phyloP scores from a whole-genome alignment of 2,113 vertebrate genomes.

The Anhinga anhinga region DNA sequence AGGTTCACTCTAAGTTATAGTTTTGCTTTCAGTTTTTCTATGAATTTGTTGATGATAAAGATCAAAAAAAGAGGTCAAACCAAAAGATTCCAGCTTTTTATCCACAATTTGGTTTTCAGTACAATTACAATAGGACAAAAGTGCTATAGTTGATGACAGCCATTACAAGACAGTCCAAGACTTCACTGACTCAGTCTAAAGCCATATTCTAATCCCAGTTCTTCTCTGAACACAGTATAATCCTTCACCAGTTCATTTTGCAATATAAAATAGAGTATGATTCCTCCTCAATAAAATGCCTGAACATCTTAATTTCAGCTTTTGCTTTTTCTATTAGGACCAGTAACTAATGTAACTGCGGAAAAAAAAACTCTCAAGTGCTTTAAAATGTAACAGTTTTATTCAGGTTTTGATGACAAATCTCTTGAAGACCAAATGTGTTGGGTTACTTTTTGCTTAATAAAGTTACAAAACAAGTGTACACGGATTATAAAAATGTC shows the following conservation, averaged over 20 bases:
- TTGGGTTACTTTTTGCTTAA: neutral
- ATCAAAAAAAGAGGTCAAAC: neutral
- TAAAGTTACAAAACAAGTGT: neutral
- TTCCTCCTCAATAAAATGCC: neutral
- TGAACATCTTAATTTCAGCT: neutral
- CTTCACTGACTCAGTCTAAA: neutral
- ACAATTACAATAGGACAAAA: neutral
- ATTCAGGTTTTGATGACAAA: neutral
- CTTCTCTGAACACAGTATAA: neutral
- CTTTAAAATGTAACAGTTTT: neutral
- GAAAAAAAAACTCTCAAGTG: neutral
- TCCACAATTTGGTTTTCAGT: neutral
- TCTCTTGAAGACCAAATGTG: neutral
- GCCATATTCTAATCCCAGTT: neutral
- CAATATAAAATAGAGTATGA: neutral
- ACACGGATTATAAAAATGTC: neutral
- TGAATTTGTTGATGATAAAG: neutral
- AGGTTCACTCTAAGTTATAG: neutral
- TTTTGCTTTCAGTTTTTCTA: neutral
- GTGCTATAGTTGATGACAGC: neutral
- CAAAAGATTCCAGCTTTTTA: neutral
- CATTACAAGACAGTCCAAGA: neutral
- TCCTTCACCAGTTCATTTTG: neutral
- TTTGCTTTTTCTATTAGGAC: neutral
- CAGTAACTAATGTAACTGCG: neutral